phyloP scores from a whole-genome alignment of 2,888 invertebrate genomes.

The Ochropacha duplaris region DNA sequence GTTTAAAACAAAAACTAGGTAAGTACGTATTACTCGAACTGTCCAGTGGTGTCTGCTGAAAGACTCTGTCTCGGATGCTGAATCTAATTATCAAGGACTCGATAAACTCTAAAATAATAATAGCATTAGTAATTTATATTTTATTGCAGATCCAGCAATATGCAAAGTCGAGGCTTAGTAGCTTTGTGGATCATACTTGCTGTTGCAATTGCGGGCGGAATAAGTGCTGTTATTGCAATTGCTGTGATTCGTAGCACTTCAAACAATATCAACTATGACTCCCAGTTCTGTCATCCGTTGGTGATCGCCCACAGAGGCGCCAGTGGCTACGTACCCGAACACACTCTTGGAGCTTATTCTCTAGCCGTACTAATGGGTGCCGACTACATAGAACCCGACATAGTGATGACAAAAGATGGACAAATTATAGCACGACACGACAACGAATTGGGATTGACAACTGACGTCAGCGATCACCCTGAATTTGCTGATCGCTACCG shows the following conservation, averaged over 20 bases:
- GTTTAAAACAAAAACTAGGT: too few species aligned
- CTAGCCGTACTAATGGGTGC: conserved; percentile 72
- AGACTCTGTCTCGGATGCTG: too few species aligned
- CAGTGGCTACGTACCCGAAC: conserved; percentile 73
- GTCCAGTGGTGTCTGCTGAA: neutral
- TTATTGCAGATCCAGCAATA: conserved; percentile 7
- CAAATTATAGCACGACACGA: conserved; percentile 70
- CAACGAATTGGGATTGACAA: conserved; percentile 65
- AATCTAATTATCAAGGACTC: too few species aligned
- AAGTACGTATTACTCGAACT: too few species aligned
- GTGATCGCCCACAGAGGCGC: conserved; percentile 72
- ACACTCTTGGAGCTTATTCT: conserved; percentile 71
- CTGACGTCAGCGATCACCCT: conserved; percentile 56
- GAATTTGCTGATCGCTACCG: conserved; percentile 63
- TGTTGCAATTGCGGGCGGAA: conserved; percentile 20
- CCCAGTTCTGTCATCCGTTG: conserved; percentile 58
- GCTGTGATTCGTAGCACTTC: conserved; percentile 25
- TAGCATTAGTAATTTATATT: too few species aligned
- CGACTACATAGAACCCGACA: conserved; percentile 72
- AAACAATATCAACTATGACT: conserved; percentile 30
- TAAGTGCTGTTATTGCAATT: conserved; percentile 28
- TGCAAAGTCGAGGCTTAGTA: conserved; percentile 13
- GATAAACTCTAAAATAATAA: too few species aligned
- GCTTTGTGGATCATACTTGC: conserved; percentile 30
- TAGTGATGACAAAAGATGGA: conserved; percentile 71